Evolutionary conservation across 2,113 vertebrate genomes (phyloP).

Genomic region (Thamnophis sirtalis): DNA sequence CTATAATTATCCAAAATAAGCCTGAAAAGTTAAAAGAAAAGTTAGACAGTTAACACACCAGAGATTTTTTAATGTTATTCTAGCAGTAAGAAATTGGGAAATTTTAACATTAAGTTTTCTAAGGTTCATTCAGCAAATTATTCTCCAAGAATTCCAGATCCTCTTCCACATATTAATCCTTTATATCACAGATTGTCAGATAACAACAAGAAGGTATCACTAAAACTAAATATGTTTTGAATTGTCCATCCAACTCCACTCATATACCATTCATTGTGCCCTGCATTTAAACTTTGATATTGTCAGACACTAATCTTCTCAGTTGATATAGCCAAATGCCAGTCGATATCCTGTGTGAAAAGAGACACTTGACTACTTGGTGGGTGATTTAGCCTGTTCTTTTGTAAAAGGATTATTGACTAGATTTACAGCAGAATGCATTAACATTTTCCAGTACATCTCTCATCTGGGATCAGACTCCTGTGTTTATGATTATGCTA

Average conservation of each 20-base stretch:
- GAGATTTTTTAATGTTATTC: not conserved
- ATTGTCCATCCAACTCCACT: not conserved
- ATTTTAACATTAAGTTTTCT: not conserved
- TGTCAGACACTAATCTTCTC: not conserved
- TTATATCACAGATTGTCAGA: not conserved
- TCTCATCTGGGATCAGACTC: not conserved
- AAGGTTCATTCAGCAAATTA: not conserved
- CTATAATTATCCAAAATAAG: not conserved
- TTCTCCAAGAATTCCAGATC: not conserved
- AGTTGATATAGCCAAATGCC: rapidly evolving
- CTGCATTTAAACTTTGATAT: not conserved
- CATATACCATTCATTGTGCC: too few species aligned
- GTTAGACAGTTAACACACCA: not conserved
- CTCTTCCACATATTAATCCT: not conserved
- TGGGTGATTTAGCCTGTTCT: not conserved
- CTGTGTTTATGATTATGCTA: not conserved
- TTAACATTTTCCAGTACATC: conserved; percentile 9
- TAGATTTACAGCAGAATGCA: not conserved
- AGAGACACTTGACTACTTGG: not conserved
- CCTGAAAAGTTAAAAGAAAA: not conserved
- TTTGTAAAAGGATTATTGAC: not conserved
- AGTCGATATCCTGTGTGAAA: not conserved
- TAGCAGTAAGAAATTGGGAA: not conserved
- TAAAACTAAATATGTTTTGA: not conserved
- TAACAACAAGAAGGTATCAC: not conserved